These are phyloP conservation scores for Phyllostomus discolor DNA, from an alignment of 2,113 vertebrate species.

Conservation along the genomic window DNA sequence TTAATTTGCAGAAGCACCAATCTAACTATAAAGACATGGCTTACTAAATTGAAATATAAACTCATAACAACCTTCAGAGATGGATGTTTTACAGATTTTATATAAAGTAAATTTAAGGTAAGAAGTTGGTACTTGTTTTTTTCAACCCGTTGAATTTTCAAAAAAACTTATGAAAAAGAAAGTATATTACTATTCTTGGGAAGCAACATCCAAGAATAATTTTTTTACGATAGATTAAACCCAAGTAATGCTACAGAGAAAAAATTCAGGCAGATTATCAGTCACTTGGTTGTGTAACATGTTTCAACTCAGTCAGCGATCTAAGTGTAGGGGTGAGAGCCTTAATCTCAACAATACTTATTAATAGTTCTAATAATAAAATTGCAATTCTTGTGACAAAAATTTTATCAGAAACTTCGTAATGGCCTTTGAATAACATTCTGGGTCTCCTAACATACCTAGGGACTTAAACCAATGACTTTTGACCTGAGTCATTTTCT, in stretches of 20 bases:
- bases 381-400: slow-evolving; percentile 28
- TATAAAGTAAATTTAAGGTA: not conserved
- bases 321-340: not conserved
- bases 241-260: not conserved
- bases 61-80: not conserved
- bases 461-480: slow-evolving; percentile 40
- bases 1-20: not conserved
- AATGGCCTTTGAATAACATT: slow-evolving; percentile 28
- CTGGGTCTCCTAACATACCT: not conserved
- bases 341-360: not conserved
- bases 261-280: not conserved
- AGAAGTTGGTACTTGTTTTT: not conserved
- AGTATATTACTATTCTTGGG: not conserved
- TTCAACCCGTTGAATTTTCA: not conserved
- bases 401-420: slow-evolving; percentile 2
- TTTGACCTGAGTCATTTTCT: slow-evolving; percentile 51
- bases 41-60: slow-evolving; percentile 9
- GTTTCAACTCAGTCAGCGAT: not conserved
- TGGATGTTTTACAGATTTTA: not conserved
- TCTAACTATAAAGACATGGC: not conserved
- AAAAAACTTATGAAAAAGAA: not conserved
- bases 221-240: not conserved
- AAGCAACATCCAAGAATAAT: not conserved
- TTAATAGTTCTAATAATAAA: slow-evolving; percentile 1
- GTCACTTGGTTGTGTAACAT: not conserved